Conservation (phyloP, 2,888 invertebrate genomes). For the Hymenopus coronatus region DNA sequence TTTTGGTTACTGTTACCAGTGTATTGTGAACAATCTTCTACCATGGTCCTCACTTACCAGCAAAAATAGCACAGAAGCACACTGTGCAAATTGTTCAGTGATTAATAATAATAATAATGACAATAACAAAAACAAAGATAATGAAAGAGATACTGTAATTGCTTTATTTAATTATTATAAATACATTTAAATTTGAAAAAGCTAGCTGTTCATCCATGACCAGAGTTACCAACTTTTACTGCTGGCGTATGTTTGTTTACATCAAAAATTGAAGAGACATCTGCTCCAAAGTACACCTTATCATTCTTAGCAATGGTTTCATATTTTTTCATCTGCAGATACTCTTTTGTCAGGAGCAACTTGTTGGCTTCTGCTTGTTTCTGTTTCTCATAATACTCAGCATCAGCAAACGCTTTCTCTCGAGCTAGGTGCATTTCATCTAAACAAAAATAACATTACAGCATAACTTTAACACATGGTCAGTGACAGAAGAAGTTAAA, state of each 20-base stretch:
- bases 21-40: no score
- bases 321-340: conserved; percentile 75
- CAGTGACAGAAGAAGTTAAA: no score
- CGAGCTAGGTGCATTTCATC: conserved; percentile 78
- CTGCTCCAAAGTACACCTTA: conserved; percentile 80
- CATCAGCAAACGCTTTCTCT: conserved; percentile 75
- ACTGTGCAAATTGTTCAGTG: no score
- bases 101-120: no score
- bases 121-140: no score
- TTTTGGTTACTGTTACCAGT: no score
- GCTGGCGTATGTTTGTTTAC: not conserved
- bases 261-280: conserved; percentile 75
- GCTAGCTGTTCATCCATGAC: not conserved
- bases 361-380: conserved; percentile 75
- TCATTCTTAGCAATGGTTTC: conserved; percentile 73
- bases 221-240: not conserved
- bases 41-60: no score
- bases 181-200: not conserved
- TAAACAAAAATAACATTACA: conserved; percentile 37
- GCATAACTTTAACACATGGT: no score
- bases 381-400: conserved; percentile 72
- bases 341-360: conserved; percentile 69
- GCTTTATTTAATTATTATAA: not conserved
- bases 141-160: not conserved
- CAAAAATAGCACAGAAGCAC: no score